phyloP scores from a whole-genome alignment of 2,888 invertebrate genomes.

The Prosapia bicincta region DNA sequence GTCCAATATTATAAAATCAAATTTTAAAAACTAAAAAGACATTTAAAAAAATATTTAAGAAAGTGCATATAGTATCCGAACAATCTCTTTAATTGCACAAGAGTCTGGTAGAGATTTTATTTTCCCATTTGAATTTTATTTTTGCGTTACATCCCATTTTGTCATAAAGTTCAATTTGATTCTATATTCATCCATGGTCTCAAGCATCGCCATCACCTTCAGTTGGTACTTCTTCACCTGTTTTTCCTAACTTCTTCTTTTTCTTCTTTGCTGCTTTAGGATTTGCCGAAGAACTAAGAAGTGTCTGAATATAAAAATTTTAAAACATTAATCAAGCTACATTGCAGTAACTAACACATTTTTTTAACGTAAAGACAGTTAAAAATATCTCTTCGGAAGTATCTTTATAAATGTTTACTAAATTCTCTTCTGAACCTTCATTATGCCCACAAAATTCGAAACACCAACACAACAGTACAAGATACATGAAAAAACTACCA shows the following conservation, averaged over 20 bases:
- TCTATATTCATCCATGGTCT: not conserved
- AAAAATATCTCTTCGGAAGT: too few relatives aligned
- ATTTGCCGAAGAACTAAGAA: constrained; percentile 72
- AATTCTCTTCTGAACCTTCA: too few relatives aligned
- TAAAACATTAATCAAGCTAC: too few relatives aligned
- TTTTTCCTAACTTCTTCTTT: constrained; percentile 69
- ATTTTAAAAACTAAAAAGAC: not conserved
- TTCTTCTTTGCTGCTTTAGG: constrained; percentile 85
- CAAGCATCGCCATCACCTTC: constrained; percentile 34
- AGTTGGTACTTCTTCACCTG: constrained; percentile 31
- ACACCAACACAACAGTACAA: too few relatives aligned
- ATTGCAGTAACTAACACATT: too few relatives aligned
- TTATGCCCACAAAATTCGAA: too few relatives aligned
- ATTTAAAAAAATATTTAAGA: not conserved
- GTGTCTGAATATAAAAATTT: constrained; percentile 54
- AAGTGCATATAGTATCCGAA: not conserved
- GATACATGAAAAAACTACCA: too few relatives aligned
- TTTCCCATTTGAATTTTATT: not conserved
- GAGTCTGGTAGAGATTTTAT: not conserved
- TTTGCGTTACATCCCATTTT: not conserved
- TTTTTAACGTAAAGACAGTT: too few relatives aligned
- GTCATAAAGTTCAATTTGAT: not conserved
- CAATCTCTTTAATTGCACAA: not conserved
- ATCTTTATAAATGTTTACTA: too few relatives aligned
- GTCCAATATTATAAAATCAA: not conserved